These are phyloP conservation scores for Drosophila anomelani DNA, from an alignment of 2,888 invertebrate genomes.

Conservation along the genomic window DNA sequence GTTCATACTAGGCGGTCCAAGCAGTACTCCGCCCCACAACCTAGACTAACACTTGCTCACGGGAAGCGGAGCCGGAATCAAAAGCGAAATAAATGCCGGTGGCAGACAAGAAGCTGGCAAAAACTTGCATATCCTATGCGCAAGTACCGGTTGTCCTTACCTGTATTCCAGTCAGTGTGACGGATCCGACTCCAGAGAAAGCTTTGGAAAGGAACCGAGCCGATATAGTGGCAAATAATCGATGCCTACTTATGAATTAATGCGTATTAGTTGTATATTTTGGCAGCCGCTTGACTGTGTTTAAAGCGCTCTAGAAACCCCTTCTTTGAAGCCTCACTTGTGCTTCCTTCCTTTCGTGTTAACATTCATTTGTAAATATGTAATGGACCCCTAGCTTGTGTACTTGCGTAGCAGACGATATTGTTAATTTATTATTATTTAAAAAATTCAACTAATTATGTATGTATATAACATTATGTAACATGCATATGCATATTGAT, in stretches of 20 bases:
- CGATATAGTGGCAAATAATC: conserved; percentile 33
- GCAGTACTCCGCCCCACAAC: conserved; percentile 82
- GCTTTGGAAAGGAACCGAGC: conserved; percentile 52
- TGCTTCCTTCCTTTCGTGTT: conserved; percentile 58
- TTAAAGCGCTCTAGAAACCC: conserved; percentile 12
- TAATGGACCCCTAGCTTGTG: conserved; percentile 57
- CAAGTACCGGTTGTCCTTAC: conserved; percentile 11
- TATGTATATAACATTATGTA: conserved; percentile 44
- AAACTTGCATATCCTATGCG: conserved; percentile 20
- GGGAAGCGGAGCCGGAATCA: conserved; percentile 16
- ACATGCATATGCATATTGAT: conserved; percentile 44
- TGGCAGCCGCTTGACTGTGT: conserved; percentile 59
- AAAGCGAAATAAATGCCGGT: conserved; percentile 31
- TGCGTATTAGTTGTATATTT: conserved; percentile 58
- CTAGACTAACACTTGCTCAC: conserved; percentile 79
- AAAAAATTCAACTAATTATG: conserved; percentile 34
- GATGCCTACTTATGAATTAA: conserved; percentile 28
- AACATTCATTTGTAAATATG: conserved; percentile 75
- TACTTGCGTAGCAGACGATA: conserved; percentile 50
- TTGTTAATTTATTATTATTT: conserved; percentile 72
- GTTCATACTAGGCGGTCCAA: conserved; percentile 84
- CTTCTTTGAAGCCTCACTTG: conserved; percentile 5
- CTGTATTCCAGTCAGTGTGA: conserved; percentile 10
- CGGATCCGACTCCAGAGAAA: conserved; percentile 41
- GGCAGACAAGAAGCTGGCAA: conserved; percentile 16